Conservation (phyloP, 35 echinoderm and acorn worm genomes). For the Anneissia japonica region DNA sequence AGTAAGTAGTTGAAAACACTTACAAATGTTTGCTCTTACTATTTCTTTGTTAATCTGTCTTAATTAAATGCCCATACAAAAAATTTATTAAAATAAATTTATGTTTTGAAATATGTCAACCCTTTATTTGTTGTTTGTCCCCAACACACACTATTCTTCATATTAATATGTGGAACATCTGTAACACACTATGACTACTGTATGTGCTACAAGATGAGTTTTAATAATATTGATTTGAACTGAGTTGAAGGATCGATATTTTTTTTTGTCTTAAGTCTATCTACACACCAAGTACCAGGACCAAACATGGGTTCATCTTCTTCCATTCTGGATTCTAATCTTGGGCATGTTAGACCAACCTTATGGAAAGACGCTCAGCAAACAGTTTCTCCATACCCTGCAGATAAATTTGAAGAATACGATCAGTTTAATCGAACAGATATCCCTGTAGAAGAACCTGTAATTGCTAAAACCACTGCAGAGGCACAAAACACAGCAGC, state of each 20-base stretch:
- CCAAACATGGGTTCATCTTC: not conserved
- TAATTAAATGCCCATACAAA: too few species aligned
- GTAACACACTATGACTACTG: too few species aligned
- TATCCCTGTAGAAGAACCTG: not conserved
- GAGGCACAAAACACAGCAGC: not conserved
- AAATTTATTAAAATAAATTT: too few species aligned
- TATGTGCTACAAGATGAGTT: too few species aligned
- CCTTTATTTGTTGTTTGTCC: too few species aligned
- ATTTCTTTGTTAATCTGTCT: too few species aligned
- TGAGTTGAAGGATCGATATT: too few species aligned
- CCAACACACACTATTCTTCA: too few species aligned
- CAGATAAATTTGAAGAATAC: not conserved
- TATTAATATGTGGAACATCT: too few species aligned
- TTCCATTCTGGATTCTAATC: not conserved
- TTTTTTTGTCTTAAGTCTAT: not conserved
- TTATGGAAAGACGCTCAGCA: not conserved
- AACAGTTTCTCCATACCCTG: not conserved
- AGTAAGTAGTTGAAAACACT: constrained; percentile 46
- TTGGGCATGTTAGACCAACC: not conserved
- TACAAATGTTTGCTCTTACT: too few species aligned
- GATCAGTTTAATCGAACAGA: not conserved
- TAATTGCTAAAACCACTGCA: not conserved
- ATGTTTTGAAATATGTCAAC: too few species aligned
- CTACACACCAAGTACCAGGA: not conserved
- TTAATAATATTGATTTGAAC: too few species aligned